A percentile compares a stretch with the other conserved stretches of the same genome.
These are phyloP conservation scores for Nesidiocoris tenuis DNA, from an alignment of 2,888 invertebrate species.

Conservation along the genomic window DNA sequence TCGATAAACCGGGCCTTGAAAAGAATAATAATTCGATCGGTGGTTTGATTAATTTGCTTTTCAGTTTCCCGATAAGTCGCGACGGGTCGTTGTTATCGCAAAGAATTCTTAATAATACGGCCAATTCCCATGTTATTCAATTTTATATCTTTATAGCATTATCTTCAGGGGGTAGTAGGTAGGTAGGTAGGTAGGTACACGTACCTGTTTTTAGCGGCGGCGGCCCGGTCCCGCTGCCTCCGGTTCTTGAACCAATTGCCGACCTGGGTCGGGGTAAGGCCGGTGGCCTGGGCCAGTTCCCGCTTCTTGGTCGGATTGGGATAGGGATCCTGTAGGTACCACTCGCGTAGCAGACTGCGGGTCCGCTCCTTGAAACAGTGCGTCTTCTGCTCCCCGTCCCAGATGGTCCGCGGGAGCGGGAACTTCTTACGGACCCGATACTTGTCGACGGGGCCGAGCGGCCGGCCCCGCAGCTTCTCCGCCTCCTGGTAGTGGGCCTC, in stretches of 20 bases:
- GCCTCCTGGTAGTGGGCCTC: conserved; percentile 93
- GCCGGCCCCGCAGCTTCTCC: conserved; percentile 82
- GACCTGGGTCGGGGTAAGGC: conserved; percentile 88
- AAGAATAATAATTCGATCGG: too few relatives aligned
- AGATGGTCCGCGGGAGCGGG: conserved; percentile 86
- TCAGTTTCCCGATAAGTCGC: too few relatives aligned
- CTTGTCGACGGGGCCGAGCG: conserved; percentile 91
- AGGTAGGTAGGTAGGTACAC: too few relatives aligned
- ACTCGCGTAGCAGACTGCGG: conserved; percentile 89
- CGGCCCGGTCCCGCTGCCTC: conserved; percentile 82
- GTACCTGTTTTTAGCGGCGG: conserved; percentile 95
- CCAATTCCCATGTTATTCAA: too few relatives aligned
- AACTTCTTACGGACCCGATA: conserved; percentile 92
- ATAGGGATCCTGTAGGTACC: conserved; percentile 98
- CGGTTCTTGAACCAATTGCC: conserved; percentile 93
- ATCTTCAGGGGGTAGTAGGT: too few relatives aligned
- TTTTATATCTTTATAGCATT: too few relatives aligned
- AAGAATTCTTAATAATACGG: too few relatives aligned
- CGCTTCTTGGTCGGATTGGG: conserved; percentile 92
- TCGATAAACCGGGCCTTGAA: too few relatives aligned
- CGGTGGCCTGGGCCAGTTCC: conserved; percentile 86
- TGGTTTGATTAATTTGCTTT: too few relatives aligned
- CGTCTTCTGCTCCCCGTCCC: conserved; percentile 95
- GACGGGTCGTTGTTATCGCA: too few relatives aligned
- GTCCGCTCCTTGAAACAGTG: conserved; percentile 97